Evolutionary conservation across 2,888 invertebrate species (phyloP), one percentile per base, ranked within the genome.

Genomic region (Cyaniris semiargus): DNA sequence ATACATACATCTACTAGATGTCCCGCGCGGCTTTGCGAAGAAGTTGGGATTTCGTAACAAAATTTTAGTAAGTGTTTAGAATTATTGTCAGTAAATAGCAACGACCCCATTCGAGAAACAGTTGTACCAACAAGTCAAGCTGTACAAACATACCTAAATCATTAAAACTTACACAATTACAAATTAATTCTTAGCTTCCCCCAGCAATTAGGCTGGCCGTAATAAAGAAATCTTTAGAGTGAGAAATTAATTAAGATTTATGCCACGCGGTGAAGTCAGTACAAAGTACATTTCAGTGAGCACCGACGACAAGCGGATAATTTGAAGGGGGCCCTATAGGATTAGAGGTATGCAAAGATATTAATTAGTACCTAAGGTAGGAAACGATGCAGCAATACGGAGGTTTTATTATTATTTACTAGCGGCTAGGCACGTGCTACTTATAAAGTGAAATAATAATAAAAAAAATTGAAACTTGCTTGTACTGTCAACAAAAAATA

Each of bases 211-310:
- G 86, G 87, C 86, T 82, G 83, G 85, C 89, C 86, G 88, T 88
- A 88, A 88, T 88, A 88, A 90, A 89, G 88, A 89, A 90, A 84
- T 89, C 89, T 83, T 84, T 89, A 85, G 86, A 91, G 90, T 91
- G 91, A 91, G 92, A 92, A 92, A 92, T 92, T 93, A 92, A 92
- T 93, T 92, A 92, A 90, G 91, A 90, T 78, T 90, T 88, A 90
- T 91, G 87, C 90, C 88, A 86, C 89, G 86, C 86, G 85, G 86
- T 85, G 87, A 86, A 85, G 83, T 83, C 84, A 84, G 86, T 87
- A 90, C 88, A 88, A 90, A 89, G 87, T 85, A 89, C 90, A 90
- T 91, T 88, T 89, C 92, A 90, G 86, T 90, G 90, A 89, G 86
- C 90, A 90, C 88, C 90, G 89, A 90, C 91, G 92, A 93, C 92